Conservation (phyloP, 2,113 vertebrate genomes). For the Vombatus ursinus region DNA sequence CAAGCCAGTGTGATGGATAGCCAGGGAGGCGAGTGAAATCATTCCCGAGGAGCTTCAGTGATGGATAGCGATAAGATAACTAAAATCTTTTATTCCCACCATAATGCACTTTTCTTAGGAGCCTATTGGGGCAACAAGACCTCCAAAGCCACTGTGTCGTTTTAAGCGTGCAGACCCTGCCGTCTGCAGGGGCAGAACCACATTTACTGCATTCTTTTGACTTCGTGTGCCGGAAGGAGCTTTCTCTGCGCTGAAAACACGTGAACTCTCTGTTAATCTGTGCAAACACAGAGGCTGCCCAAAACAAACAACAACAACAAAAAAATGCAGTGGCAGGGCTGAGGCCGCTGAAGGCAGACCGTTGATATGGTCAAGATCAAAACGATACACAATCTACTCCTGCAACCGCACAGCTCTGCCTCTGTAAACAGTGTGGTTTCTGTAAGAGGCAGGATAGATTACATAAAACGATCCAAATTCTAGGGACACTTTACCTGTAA, state of each 20-base stretch:
- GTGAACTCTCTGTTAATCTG: slow-evolving; percentile 63
- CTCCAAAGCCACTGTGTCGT: slow-evolving; percentile 57
- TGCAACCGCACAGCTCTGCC: neutral
- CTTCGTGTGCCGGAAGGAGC: neutral
- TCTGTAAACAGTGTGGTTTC: slow-evolving; percentile 32
- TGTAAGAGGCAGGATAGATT: slow-evolving; percentile 23
- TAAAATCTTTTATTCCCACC: slow-evolving; percentile 70
- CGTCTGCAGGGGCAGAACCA: neutral
- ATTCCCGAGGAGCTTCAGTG: slow-evolving; percentile 72
- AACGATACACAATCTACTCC: slow-evolving; percentile 40
- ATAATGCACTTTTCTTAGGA: slow-evolving; percentile 4
- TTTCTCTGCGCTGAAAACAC: neutral
- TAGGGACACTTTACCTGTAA: neutral
- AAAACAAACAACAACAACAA: slow-evolving; percentile 55
- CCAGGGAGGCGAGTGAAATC: slow-evolving; percentile 72
- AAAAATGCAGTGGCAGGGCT: neutral
- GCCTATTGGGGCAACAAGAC: slow-evolving; percentile 61
- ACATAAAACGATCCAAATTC: neutral
- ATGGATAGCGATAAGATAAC: slow-evolving; percentile 72
- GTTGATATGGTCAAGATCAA: slow-evolving; percentile 35
- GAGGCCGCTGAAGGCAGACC: slow-evolving; percentile 36
- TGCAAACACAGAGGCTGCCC: slow-evolving; percentile 57
- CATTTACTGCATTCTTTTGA: slow-evolving; percentile 42
- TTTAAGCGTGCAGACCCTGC: slow-evolving; percentile 32
- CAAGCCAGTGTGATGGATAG: slow-evolving; percentile 49